Base-by-base conservation (phyloP, 2,888 invertebrate genomes). In the Clivina fossor region DNA sequence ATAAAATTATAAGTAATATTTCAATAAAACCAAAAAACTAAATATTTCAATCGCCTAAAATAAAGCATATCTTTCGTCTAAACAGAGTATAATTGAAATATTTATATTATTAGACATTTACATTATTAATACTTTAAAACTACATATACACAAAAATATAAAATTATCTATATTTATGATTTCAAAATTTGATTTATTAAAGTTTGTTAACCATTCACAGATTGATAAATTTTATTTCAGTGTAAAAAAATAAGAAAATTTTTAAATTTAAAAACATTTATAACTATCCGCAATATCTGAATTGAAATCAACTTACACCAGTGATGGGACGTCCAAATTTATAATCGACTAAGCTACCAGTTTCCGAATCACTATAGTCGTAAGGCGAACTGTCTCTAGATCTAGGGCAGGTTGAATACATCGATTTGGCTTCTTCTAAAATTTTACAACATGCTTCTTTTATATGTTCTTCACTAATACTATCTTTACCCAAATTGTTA, bases 391-490 rank as follows among this genome's bases (percentile, higher is more conserved):
- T 71, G 28, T 78, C 76, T 19, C 76, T 67, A 4, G 71, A 72
- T 26, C 75, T 71, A 30, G 75, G 70, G 9, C 78, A 70, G 3
- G 78, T 78, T 16, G 78, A 77, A 66, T 86, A 88, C 74, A 86
- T 78, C 44, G 80, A 75, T 63, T 89, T 85, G 2, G 88, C 88
- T 62, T 90, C 89, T 70, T 90, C 90, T 60, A 90, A 72, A 77
- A 90, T 88, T 59, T 87, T 85, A 57, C 85, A 78, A 68, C 88
- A 89, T 8, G 90, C 85, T 58, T 84, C 84, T 65, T 82, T 74
- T 64, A 83, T 82, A 73, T 88, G 85, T 68, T 89, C 88, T 70
- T 88, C 87, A 62, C 82, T 83, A 7, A 89, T 85, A 66, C 85
- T 84, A 66, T 84, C 85, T 66, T 82, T 82, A 3, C 88, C 89